Evolutionary conservation across 2,797 vertebrate species (phyloP), one percentile per base, ranked within the genome.

Genomic region (Sitta carolinensis): DNA sequence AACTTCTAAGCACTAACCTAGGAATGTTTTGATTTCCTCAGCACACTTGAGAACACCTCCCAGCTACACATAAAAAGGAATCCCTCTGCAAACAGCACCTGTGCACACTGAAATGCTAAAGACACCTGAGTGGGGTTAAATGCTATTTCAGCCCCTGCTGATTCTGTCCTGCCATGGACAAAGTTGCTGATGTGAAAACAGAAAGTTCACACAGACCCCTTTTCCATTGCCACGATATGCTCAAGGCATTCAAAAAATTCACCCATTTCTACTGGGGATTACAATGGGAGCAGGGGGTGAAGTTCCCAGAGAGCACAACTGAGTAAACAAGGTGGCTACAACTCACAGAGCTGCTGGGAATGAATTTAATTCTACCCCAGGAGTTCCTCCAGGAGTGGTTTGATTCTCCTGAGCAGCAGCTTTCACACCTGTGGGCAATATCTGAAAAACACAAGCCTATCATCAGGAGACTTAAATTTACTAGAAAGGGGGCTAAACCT

Each of bases 291-390:
- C 61, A 55, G 18, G 11, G 38, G 29, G 17, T n/a, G 62, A 93
- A 54, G n/a, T 64, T 86, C 85, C 76, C 62, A 68, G 77, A 86
- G 76, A 95, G 86, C 58, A 90, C 50, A 93, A 80, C 45, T 18
- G 45, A 93, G 30, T 29, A 63, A 92, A 84, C n/a, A 68, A 20
- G 4, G 8, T 10, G 27, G 63, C 78, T 73, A 9, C 22, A 34
- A 50, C 0, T 2, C 63, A 51, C 12, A 59, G 40, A 82, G 43
- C 59, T n/a, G 16, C 26, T 7, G 2, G 61, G 19, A 63, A 38
- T 22, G 7, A 89, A 72, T 69, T 50, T 50, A 40, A 23, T 62
- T 58, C 69, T 12, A 17, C n/a, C 19, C 29, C 42, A 66, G 13
- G 29, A 48, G 42, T 7, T 52, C 1, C 3, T 20, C 61, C 38